These are phyloP conservation scores for Epirrita christyi DNA, from an alignment of 2,888 invertebrate genomes.

Conservation along the genomic window DNA sequence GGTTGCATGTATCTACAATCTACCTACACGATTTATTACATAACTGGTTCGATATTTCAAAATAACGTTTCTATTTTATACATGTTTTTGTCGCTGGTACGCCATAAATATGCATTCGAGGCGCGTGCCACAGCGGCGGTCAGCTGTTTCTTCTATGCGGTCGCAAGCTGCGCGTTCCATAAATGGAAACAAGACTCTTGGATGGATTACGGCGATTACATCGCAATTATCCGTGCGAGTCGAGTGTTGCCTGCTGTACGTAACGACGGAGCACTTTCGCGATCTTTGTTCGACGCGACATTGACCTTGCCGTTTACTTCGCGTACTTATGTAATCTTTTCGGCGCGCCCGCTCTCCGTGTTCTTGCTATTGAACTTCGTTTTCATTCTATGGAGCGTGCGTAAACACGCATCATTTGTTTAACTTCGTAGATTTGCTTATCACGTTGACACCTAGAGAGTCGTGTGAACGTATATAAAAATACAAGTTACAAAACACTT, in stretches of 20 bases:
- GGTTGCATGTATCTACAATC: neutral
- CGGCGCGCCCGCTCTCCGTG: conserved; percentile 58
- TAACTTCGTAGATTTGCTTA: conserved; percentile 52
- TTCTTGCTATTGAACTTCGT: conserved; percentile 68
- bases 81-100: conserved; percentile 68
- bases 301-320: conserved; percentile 67
- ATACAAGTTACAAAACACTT: conserved; percentile 15
- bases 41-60: conserved; percentile 71
- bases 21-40: conserved; percentile 50
- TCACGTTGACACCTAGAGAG: conserved; percentile 51
- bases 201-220: conserved; percentile 83
- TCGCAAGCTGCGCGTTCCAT: conserved; percentile 79
- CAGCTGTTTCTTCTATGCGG: conserved; percentile 82
- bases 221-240: conserved; percentile 76
- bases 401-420: conserved; percentile 58
- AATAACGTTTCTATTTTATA: conserved; percentile 73
- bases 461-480: conserved; percentile 43
- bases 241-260: conserved; percentile 54
- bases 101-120: conserved; percentile 78
- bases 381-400: conserved; percentile 50
- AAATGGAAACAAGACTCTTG: conserved; percentile 77
- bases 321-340: conserved; percentile 69
- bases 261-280: conserved; percentile 78
- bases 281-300: conserved; percentile 78
- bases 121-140: conserved; percentile 77